phyloP scores from a whole-genome alignment of 2,888 invertebrate genomes.

The Ectemnius cavifrons region DNA sequence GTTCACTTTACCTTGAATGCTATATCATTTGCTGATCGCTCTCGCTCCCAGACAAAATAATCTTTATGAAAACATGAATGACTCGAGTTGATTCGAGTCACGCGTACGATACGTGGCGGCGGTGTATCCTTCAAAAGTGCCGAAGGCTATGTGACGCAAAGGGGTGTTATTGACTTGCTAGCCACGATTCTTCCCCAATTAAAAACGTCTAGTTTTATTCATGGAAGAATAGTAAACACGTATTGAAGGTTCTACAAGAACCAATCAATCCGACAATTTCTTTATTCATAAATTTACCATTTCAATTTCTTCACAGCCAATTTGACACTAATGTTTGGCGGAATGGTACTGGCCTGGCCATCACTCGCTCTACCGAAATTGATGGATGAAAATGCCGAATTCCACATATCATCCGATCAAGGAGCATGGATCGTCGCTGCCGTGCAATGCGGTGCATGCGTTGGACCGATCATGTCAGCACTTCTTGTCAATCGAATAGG shows the following conservation, averaged over 20 bases:
- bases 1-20: constrained; percentile 10
- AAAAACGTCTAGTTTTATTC: too few relatives aligned
- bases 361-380: constrained; percentile 28
- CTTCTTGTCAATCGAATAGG: constrained; percentile 48
- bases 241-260: too few relatives aligned
- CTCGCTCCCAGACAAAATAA: not conserved
- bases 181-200: too few relatives aligned
- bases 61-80: constrained; percentile 6
- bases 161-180: too few relatives aligned
- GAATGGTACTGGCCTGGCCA: constrained; percentile 42
- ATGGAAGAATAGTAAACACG: too few relatives aligned
- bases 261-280: too few relatives aligned
- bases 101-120: constrained; percentile 16
- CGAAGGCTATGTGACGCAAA: too few relatives aligned
- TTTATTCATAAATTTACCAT: constrained; percentile 2
- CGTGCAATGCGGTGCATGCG: constrained; percentile 35
- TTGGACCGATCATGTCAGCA: constrained; percentile 46
- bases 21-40: not conserved
- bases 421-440: constrained; percentile 43
- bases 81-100: constrained; percentile 17
- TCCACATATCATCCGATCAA: constrained; percentile 32
- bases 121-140: too few relatives aligned
- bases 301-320: constrained; percentile 24
- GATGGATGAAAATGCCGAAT: not conserved
- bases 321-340: constrained; percentile 24